phyloP scores from a whole-genome alignment of 2,797 vertebrate genomes.

The Alfaro cultratus region DNA sequence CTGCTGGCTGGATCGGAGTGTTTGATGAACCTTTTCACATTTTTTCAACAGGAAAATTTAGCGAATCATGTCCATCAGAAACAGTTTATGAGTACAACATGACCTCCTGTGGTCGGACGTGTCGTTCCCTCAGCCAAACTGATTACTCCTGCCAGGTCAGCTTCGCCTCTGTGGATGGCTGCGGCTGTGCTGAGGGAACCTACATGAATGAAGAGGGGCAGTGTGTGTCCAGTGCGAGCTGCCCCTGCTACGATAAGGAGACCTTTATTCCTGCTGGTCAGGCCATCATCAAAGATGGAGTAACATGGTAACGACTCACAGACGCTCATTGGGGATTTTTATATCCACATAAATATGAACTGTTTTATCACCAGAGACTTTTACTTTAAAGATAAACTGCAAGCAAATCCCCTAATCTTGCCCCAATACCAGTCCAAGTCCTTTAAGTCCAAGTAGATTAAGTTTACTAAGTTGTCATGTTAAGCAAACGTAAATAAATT shows the following conservation, averaged over 20 bases:
- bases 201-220: conserved; percentile 77
- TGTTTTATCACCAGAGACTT: not conserved
- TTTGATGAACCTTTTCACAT: not conserved
- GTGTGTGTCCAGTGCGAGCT: conserved; percentile 77
- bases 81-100: conserved; percentile 82
- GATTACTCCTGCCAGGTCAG: conserved; percentile 76
- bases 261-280: conserved; percentile 62
- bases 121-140: conserved; percentile 77
- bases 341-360: not conserved
- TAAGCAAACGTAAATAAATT: no score
- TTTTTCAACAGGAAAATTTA: conserved; percentile 68
- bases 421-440: not conserved
- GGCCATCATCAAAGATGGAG: conserved; percentile 52
- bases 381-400: not conserved
- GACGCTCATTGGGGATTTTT: not conserved
- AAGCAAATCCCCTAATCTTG: not conserved
- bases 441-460: not conserved
- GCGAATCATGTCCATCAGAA: conserved; percentile 69
- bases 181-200: conserved; percentile 81
- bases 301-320: conserved; percentile 68
- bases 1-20: not conserved
- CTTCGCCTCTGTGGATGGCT: conserved; percentile 81
- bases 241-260: conserved; percentile 84
- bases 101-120: conserved; percentile 82
- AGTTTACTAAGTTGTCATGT: not conserved